Conservation (phyloP, 2,113 vertebrate genomes). For the Elachura formosa region DNA sequence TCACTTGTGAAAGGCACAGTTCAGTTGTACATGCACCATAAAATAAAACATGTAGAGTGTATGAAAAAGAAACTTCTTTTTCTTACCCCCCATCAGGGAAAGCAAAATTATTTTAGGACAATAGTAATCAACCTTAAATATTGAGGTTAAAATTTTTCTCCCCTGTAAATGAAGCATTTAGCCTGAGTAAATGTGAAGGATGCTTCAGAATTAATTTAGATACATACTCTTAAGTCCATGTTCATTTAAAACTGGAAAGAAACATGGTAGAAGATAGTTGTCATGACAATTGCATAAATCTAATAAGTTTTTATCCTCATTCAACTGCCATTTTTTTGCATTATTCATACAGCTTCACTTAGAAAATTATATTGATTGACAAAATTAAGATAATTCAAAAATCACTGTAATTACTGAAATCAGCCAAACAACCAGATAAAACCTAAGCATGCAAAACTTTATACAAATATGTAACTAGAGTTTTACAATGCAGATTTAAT, state of each 20-base stretch:
- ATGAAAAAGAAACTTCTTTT: constrained; percentile 9
- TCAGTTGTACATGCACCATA: background rate
- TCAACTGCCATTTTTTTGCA: background rate
- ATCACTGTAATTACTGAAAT: background rate
- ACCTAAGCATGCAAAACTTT: background rate
- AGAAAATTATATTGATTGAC: background rate
- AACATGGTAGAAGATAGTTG: background rate
- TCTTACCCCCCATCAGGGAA: background rate
- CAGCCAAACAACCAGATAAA: background rate
- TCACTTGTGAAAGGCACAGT: constrained; percentile 16
- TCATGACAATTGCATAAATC: background rate
- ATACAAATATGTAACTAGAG: background rate
- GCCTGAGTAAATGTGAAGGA: background rate
- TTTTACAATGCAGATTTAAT: constrained; percentile 3
- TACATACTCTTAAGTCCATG: background rate
- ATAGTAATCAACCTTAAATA: background rate
- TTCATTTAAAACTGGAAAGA: background rate
- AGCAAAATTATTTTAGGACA: background rate
- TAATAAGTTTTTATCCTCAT: background rate
- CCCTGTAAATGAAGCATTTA: background rate
- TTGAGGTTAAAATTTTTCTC: background rate
- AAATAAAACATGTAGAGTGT: background rate
- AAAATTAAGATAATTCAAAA: background rate
- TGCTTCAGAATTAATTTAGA: background rate
- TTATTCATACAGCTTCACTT: background rate